Percentiles rank a stretch among this genome's conserved stretches.
phyloP scores from a whole-genome alignment of 2,888 invertebrate species.

The Eupithecia abbreviata region DNA sequence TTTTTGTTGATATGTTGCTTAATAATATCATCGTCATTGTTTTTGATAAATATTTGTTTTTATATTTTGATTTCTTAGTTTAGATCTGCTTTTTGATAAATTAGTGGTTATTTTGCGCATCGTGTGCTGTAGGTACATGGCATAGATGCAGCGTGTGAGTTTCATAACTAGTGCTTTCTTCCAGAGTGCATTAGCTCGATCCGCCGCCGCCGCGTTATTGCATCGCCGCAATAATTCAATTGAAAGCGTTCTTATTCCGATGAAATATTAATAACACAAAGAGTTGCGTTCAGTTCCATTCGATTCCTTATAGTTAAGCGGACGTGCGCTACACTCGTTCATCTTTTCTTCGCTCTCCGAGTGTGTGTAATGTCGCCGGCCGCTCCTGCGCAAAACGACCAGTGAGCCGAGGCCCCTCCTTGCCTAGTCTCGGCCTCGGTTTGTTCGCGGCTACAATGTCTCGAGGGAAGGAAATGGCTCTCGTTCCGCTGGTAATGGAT shows the following conservation, averaged over 20 bases:
- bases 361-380: slow-evolving; percentile 63
- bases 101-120: not conserved
- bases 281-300: slow-evolving; percentile 31
- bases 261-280: slow-evolving; percentile 40
- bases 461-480: slow-evolving; percentile 50
- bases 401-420: slow-evolving; percentile 49
- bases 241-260: slow-evolving; percentile 12
- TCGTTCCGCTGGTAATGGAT: slow-evolving; percentile 62
- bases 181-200: not conserved
- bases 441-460: slow-evolving; percentile 34
- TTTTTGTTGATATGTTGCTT: not conserved
- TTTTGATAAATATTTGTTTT: not conserved
- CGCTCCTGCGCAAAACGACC: slow-evolving; percentile 63
- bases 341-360: slow-evolving; percentile 70
- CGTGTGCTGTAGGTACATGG: not conserved
- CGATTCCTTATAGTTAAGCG: slow-evolving; percentile 32
- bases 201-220: not conserved
- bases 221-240: slow-evolving; percentile 15
- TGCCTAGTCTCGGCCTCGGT: slow-evolving; percentile 48
- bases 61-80: not conserved
- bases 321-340: slow-evolving; percentile 60
- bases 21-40: not conserved
- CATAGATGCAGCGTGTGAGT: not conserved
- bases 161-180: not conserved
- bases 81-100: not conserved